Percentiles rank a stretch among this genome's conserved stretches.
phyloP scores from a whole-genome alignment of 2,797 vertebrate genomes.

The Mycteria americana region DNA sequence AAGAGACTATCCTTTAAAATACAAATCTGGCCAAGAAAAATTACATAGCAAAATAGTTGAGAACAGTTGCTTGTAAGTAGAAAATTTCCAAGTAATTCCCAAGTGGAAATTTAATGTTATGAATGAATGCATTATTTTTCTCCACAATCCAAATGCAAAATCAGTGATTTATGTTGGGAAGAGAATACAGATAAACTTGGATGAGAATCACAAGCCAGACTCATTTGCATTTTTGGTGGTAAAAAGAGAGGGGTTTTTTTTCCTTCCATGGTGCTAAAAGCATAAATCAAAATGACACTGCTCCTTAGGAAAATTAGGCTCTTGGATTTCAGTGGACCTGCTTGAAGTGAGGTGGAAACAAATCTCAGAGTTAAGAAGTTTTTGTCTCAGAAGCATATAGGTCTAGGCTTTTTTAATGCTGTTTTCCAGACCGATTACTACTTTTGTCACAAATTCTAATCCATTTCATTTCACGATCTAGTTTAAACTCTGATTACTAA shows the following conservation, averaged over 20 bases:
- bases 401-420: neutral
- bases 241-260: neutral
- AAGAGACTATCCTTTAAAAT: neutral
- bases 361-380: neutral
- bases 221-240: neutral
- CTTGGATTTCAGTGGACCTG: neutral
- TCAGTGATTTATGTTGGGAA: neutral
- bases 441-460: neutral
- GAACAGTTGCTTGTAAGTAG: neutral
- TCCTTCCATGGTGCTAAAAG: neutral
- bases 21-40: neutral
- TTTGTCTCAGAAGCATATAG: neutral
- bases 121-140: neutral
- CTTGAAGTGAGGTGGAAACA: neutral
- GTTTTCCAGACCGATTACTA: neutral
- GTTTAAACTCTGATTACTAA: neutral
- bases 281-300: neutral
- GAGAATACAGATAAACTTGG: neutral
- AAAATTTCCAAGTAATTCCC: neutral
- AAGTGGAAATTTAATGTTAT: neutral
- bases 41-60: neutral
- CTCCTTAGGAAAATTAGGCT: neutral
- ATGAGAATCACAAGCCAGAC: neutral
- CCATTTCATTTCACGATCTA: neutral
- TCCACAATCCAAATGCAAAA: neutral